Evolutionary conservation across 1,140 invertebrate genomes (phyloP).

Genomic region (Pachypsylla venusta): DNA sequence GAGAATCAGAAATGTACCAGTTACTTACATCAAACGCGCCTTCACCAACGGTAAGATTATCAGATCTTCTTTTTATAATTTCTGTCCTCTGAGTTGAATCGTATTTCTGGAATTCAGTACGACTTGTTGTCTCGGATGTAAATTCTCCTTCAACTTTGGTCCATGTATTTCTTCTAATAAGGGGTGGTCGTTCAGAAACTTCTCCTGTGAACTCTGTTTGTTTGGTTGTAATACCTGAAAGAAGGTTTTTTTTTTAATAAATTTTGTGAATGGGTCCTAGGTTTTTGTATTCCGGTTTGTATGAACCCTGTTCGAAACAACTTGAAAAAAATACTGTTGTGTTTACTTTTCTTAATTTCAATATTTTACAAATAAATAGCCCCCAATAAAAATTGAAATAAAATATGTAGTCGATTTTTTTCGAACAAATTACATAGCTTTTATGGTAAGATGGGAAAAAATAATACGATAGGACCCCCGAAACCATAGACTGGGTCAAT

Average conservation of each 20-base stretch:
- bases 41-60: slow-evolving; percentile 48
- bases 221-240: slow-evolving; percentile 45
- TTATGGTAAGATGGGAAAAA: too few relatives aligned
- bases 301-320: neutral
- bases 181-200: slow-evolving; percentile 43
- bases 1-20: too few relatives aligned
- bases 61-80: slow-evolving; percentile 39
- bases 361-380: neutral
- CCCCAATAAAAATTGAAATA: neutral
- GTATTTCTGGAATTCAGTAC: slow-evolving; percentile 40
- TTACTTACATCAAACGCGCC: slow-evolving; percentile 36
- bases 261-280: neutral
- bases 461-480: too few relatives aligned
- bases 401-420: neutral
- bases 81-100: slow-evolving; percentile 43
- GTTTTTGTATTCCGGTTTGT: neutral
- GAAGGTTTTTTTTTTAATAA: slow-evolving; percentile 10
- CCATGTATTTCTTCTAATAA: slow-evolving; percentile 63
- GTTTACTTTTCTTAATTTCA: neutral
- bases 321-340: neutral
- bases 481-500: too few relatives aligned
- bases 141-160: slow-evolving; percentile 61
- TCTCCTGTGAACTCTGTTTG: slow-evolving; percentile 48
- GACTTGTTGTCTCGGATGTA: slow-evolving; percentile 45
- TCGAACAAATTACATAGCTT: neutral